Evolutionary conservation across 2,797 vertebrate species (phyloP).

Genomic region (Mormyrops attenuatus): DNA sequence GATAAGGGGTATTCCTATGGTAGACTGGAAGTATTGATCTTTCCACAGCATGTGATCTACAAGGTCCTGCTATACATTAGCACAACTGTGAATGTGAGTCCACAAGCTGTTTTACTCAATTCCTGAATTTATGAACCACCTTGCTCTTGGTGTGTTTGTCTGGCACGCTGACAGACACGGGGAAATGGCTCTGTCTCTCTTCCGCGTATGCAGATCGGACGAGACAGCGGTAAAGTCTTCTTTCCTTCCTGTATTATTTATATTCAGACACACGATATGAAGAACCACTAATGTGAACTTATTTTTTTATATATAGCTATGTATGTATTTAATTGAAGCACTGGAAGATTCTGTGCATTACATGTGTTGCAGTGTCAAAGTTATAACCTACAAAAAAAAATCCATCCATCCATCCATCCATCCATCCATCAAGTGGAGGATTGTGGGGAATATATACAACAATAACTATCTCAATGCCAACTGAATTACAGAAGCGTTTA

Average conservation of each 20-base stretch:
- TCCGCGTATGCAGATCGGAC: conserved; percentile 14
- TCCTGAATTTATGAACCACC: conserved; percentile 53
- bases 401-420: neutral
- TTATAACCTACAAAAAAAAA: neutral
- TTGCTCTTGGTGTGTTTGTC: conserved; percentile 29
- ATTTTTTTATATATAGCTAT: neutral
- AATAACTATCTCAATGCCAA: neutral
- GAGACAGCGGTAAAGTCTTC: conserved; percentile 34
- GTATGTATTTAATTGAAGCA: neutral
- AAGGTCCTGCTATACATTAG: conserved; percentile 44
- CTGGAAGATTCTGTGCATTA: neutral
- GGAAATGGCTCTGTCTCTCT: neutral
- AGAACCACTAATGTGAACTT: neutral
- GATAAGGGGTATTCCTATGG: conserved; percentile 48
- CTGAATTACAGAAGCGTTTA: conserved; percentile 13
- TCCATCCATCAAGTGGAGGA: neutral
- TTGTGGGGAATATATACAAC: neutral
- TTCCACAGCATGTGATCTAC: conserved; percentile 47
- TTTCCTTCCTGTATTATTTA: conserved; percentile 45
- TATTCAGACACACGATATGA: conserved; percentile 21
- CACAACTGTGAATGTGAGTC: conserved; percentile 41
- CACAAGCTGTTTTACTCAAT: conserved; percentile 45
- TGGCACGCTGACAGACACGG: conserved; percentile 27
- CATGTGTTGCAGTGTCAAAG: neutral
- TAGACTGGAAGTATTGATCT: conserved; percentile 48